Evolutionary conservation across 1,140 invertebrate genomes (phyloP).

Genomic region (Theocolax elegans): DNA sequence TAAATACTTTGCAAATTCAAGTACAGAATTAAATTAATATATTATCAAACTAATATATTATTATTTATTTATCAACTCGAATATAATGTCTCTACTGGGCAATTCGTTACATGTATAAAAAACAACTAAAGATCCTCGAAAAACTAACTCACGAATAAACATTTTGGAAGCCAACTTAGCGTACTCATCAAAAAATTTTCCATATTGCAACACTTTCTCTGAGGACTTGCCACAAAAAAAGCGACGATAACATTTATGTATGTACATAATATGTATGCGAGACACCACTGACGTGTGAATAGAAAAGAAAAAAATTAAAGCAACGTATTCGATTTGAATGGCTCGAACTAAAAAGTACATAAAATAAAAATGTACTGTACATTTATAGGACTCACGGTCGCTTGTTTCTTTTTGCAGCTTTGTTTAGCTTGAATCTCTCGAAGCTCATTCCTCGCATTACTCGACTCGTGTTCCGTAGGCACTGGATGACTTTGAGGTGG

Average conservation of each 20-base stretch:
- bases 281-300: conserved; percentile 11
- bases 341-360: conserved; percentile 45
- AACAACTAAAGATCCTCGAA: too few relatives aligned
- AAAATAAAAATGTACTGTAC: conserved; percentile 59
- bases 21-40: too few relatives aligned
- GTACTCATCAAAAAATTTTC: background rate
- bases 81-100: too few relatives aligned
- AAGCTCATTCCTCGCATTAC: conserved; percentile 79
- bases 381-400: conserved; percentile 72
- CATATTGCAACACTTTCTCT: conserved; percentile 26
- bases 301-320: conserved; percentile 33
- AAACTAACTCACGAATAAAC: too few relatives aligned
- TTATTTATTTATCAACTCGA: too few relatives aligned
- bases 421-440: conserved; percentile 75
- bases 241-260: conserved; percentile 17
- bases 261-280: conserved; percentile 36
- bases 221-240: conserved; percentile 17
- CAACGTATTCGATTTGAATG: conserved; percentile 23
- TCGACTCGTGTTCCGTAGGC: conserved; percentile 73
- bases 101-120: too few relatives aligned
- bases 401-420: conserved; percentile 78
- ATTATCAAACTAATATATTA: too few relatives aligned
- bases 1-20: too few relatives aligned
- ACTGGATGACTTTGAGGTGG: conserved; percentile 61
- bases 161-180: too few relatives aligned